Evolutionary conservation across 2,797 vertebrate species (phyloP).

Genomic region (Propithecus perrieri): DNA sequence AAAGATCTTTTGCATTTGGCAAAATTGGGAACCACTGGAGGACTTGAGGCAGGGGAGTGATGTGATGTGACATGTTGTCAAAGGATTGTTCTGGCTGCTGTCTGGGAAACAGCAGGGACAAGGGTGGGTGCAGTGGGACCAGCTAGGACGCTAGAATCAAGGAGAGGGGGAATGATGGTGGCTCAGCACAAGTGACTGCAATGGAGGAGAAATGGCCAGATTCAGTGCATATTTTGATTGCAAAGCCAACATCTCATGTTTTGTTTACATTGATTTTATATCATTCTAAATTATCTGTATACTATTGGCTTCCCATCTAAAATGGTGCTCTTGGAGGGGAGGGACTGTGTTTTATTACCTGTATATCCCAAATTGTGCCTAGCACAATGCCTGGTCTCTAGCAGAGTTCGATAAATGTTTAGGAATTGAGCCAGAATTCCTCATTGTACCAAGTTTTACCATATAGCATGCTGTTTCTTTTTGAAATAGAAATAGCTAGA

Average conservation of each 20-base stretch:
- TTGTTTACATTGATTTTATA: not conserved
- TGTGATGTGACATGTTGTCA: not conserved
- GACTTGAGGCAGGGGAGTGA: not conserved
- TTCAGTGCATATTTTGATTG: not conserved
- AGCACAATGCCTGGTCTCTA: not conserved
- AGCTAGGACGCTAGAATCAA: not conserved
- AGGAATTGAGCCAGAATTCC: not conserved
- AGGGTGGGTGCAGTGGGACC: not conserved
- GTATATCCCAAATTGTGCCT: not conserved
- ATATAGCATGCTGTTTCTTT: constrained; percentile 33
- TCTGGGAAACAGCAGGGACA: not conserved
- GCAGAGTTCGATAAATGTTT: not conserved
- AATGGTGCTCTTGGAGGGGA: not conserved
- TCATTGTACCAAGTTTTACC: not conserved
- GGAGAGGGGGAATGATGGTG: not conserved
- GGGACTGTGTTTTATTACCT: not conserved
- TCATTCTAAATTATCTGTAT: not conserved
- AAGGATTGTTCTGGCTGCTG: not conserved
- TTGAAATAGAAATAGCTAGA: constrained; percentile 61
- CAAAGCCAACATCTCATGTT: not conserved
- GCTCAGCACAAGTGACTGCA: not conserved
- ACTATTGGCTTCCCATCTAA: not conserved
- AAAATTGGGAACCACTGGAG: not conserved
- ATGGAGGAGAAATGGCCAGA: not conserved
- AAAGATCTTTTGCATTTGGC: not conserved